Base-by-base conservation (phyloP, 2,888 invertebrate genomes). In the Erynnis tages region DNA sequence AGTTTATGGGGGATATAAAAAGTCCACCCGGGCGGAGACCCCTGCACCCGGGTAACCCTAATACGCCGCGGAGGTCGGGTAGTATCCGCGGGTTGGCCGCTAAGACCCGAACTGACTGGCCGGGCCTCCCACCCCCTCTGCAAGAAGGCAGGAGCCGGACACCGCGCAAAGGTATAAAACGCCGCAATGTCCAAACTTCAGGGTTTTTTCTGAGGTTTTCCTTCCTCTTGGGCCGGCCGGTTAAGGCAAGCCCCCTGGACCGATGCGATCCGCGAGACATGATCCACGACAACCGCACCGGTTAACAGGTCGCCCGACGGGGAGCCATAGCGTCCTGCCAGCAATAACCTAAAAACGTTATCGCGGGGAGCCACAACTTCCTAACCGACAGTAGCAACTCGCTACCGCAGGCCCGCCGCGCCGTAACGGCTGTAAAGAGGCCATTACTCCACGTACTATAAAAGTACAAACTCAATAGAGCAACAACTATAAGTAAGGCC, bases 61-160 rank as follows among this genome's bases (percentile, higher is more conserved):
- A 30, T 30, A 30, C 27, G 13, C 30, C 30, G 30, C 13, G 30
- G 30, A 30, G 13, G 30, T 10, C 30, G 30, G 30, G 30, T 1
- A 2, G 30, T 30, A 30, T 30, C 30, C 30, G 13, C 30, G 30
- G 30, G 30, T 30, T 30, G 30, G 30, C 30, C 30, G 13, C 30
- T 30, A 30, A 30, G 30, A 30, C 30, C 30, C 30, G 30, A 30
- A 30, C 30, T 30, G 11, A 29, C 29, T 29, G 29, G 29, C 29
- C 29, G 29, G 11, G 29, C 29, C 29, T 29, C 29, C 29, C 29
- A 29, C 29, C 29, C 10, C 27, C 27, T 27, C 27, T 10, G 10
- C n/a, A 10, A 27, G 27, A 27, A 27, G 27, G 27, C 27, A 27
- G 27, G 27, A 27, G 27, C 10, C 27, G 27, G 27, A 27, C 27